Conservation (phyloP, 2,888 invertebrate species). For the Cosmia trapezina region DNA sequence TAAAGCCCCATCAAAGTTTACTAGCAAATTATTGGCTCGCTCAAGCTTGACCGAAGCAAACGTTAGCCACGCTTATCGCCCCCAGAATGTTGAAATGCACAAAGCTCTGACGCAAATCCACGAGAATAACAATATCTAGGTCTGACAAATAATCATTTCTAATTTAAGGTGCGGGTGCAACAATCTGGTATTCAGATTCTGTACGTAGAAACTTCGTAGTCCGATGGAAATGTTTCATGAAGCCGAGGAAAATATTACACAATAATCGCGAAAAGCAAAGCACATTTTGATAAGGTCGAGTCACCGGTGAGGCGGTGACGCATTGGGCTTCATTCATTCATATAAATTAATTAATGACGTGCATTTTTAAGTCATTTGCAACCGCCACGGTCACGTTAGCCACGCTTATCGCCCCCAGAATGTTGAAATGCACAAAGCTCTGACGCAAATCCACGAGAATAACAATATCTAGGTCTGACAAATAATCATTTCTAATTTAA, state of each 20-base stretch:
- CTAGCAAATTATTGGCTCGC: slow-evolving; percentile 73
- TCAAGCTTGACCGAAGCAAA: slow-evolving; percentile 69
- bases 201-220: slow-evolving; percentile 15
- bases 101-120: slow-evolving; percentile 64
- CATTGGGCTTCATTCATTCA: slow-evolving; percentile 38
- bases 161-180: slow-evolving; percentile 48
- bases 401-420: slow-evolving; percentile 49
- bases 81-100: slow-evolving; percentile 56
- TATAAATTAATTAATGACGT: slow-evolving; percentile 47
- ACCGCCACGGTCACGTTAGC: slow-evolving; percentile 40
- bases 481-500: slow-evolving; percentile 59
- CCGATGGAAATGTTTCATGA: slow-evolving; percentile 16
- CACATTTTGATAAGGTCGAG: slow-evolving; percentile 4
- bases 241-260: slow-evolving; percentile 11
- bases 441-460: slow-evolving; percentile 64
- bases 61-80: slow-evolving; percentile 49
- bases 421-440: slow-evolving; percentile 58
- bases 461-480: slow-evolving; percentile 60
- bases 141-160: slow-evolving; percentile 58
- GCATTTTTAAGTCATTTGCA: slow-evolving; percentile 43
- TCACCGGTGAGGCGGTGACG: slow-evolving; percentile 13
- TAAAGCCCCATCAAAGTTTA: slow-evolving; percentile 74
- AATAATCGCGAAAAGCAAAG: slow-evolving; percentile 2
- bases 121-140: slow-evolving; percentile 61
- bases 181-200: slow-evolving; percentile 49